phyloP scores from a whole-genome alignment of 92 coral and sea anemone species.

The Scolanthus callimorphus region DNA sequence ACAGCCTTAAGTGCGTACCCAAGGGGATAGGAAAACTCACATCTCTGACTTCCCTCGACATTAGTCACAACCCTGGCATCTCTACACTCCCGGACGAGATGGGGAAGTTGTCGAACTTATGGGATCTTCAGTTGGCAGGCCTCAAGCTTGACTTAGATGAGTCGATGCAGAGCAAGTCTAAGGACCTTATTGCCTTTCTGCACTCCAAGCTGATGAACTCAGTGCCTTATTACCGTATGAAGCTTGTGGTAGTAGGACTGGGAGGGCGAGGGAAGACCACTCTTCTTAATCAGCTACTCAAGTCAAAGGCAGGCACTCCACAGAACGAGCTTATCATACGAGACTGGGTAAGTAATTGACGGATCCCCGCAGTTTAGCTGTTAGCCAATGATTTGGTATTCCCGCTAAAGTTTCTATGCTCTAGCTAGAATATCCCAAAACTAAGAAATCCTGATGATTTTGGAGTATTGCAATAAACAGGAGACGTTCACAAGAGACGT shows the following conservation, averaged over 20 bases:
- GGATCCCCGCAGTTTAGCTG: too few relatives aligned
- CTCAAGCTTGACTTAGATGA: slow-evolving; percentile 76
- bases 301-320: slow-evolving; percentile 33
- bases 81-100: slow-evolving; percentile 89
- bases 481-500: too few relatives aligned
- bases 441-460: too few relatives aligned
- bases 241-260: slow-evolving; percentile 79
- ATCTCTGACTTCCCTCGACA: slow-evolving; percentile 73
- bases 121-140: slow-evolving; percentile 78
- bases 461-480: too few relatives aligned
- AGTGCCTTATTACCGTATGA: slow-evolving; percentile 88
- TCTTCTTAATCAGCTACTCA: slow-evolving; percentile 63
- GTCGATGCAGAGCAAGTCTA: slow-evolving; percentile 75
- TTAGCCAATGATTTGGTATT: too few relatives aligned
- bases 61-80: slow-evolving; percentile 76
- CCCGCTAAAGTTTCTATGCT: too few relatives aligned
- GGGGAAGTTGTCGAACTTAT: slow-evolving; percentile 78
- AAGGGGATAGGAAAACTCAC: slow-evolving; percentile 76
- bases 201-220: slow-evolving; percentile 81
- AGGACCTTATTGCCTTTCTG: slow-evolving; percentile 83
- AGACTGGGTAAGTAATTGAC: slow-evolving; percentile 71
- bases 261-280: slow-evolving; percentile 92
- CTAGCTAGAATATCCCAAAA: too few relatives aligned
- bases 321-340: slow-evolving; percentile 58
- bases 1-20: slow-evolving; percentile 75